Evolutionary conservation across 1,140 invertebrate species (phyloP).

Genomic region (Wasmannia auropunctata): DNA sequence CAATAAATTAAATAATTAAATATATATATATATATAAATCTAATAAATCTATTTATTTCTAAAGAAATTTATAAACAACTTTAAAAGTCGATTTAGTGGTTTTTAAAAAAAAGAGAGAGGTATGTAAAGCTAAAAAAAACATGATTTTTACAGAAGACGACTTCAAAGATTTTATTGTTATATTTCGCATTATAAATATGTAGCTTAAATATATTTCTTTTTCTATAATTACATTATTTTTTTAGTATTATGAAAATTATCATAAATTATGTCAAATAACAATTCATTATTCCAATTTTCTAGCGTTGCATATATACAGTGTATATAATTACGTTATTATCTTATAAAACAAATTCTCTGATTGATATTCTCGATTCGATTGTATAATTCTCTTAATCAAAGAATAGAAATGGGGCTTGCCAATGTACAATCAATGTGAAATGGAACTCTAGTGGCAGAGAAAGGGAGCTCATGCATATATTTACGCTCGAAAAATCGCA

Average conservation of each 20-base stretch:
- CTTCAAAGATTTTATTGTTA: too few relatives aligned
- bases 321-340: not conserved
- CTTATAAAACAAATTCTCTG: not conserved
- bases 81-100: too few relatives aligned
- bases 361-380: not conserved
- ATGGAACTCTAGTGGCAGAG: not conserved
- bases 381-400: not conserved
- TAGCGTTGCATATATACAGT: not conserved
- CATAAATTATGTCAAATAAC: not conserved
- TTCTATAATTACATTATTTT: not conserved
- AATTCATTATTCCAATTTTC: constrained; percentile 2
- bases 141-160: too few relatives aligned
- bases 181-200: too few relatives aligned
- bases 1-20: too few relatives aligned
- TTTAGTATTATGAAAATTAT: not conserved
- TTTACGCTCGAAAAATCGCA: constrained; percentile 23
- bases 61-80: too few relatives aligned
- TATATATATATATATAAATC: too few relatives aligned
- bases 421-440: not conserved
- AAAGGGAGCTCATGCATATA: constrained; percentile 7
- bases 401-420: not conserved
- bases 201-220: not conserved
- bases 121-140: too few relatives aligned
- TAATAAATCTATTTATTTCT: too few relatives aligned
- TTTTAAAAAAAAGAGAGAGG: too few relatives aligned